phyloP scores from a whole-genome alignment of 2,113 vertebrate species.

The Abramis brama region DNA sequence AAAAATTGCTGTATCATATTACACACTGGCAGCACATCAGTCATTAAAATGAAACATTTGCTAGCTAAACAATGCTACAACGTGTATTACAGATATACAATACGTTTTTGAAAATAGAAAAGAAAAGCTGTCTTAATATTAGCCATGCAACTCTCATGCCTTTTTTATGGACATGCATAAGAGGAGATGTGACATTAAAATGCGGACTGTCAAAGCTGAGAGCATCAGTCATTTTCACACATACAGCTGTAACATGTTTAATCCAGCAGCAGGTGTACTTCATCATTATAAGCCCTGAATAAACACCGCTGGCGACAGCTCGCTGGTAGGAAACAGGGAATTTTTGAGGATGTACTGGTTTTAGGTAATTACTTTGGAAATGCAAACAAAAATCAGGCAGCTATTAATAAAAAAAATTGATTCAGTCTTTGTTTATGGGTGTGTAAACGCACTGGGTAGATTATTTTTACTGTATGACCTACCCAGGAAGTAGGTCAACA shows the following conservation, averaged over 20 bases:
- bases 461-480: not conserved
- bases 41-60: slow-evolving; percentile 34
- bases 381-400: not conserved
- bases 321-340: not conserved
- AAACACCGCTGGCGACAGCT: not conserved
- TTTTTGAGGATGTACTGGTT: not conserved
- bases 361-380: slow-evolving; percentile 17
- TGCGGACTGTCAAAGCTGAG: not conserved
- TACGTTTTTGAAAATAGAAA: not conserved
- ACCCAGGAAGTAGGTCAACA: slow-evolving; percentile 2
- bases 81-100: not conserved
- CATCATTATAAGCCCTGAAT: slow-evolving; percentile 4
- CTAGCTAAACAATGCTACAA: slow-evolving; percentile 16
- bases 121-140: not conserved
- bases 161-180: not conserved
- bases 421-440: not conserved
- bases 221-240: slow-evolving; percentile 22
- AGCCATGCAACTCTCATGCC: not conserved
- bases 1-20: slow-evolving; percentile 20
- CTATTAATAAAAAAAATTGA: not conserved
- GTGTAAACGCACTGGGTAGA: not conserved
- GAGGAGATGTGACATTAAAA: not conserved
- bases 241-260: not conserved
- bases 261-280: not conserved
- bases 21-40: slow-evolving; percentile 27